Conservation (phyloP, 2,888 invertebrate species). For the Norana najaformis region DNA sequence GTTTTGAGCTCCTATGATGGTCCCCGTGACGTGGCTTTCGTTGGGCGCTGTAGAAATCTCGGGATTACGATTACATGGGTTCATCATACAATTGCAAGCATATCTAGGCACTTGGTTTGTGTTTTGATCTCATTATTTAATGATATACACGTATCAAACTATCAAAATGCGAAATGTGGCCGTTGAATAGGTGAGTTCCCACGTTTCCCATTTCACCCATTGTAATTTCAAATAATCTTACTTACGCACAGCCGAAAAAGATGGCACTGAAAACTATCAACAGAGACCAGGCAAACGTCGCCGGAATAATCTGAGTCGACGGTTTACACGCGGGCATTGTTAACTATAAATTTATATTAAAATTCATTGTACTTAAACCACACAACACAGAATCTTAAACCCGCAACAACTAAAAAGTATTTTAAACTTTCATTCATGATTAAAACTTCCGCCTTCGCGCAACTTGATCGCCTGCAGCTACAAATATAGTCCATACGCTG, state of each 20-base stretch:
- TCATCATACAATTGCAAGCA: too few relatives aligned
- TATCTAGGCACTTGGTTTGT: too few relatives aligned
- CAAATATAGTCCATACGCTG: background rate
- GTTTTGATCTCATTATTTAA: too few relatives aligned
- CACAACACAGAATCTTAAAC: background rate
- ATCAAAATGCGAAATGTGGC: too few relatives aligned
- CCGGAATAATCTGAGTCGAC: slow-evolving; percentile 33
- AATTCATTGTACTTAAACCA: background rate
- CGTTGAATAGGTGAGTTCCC: too few relatives aligned
- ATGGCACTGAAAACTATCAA: slow-evolving; percentile 32
- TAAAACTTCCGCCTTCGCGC: background rate
- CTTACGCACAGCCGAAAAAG: slow-evolving; percentile 38
- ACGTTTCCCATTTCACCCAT: too few relatives aligned
- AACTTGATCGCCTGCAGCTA: background rate
- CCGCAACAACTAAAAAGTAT: background rate
- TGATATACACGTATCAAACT: too few relatives aligned
- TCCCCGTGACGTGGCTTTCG: too few relatives aligned
- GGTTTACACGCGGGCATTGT: slow-evolving; percentile 25
- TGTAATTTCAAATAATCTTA: slow-evolving; percentile 17
- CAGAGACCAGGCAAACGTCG: slow-evolving; percentile 35
- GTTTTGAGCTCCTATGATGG: too few relatives aligned
- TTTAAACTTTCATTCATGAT: slow-evolving; percentile 13
- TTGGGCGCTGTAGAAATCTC: too few relatives aligned
- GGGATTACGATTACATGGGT: too few relatives aligned
- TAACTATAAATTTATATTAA: background rate